These are phyloP conservation scores for Pectinophora gossypiella DNA, from an alignment of 1,140 invertebrate species.

Conservation along the genomic window DNA sequence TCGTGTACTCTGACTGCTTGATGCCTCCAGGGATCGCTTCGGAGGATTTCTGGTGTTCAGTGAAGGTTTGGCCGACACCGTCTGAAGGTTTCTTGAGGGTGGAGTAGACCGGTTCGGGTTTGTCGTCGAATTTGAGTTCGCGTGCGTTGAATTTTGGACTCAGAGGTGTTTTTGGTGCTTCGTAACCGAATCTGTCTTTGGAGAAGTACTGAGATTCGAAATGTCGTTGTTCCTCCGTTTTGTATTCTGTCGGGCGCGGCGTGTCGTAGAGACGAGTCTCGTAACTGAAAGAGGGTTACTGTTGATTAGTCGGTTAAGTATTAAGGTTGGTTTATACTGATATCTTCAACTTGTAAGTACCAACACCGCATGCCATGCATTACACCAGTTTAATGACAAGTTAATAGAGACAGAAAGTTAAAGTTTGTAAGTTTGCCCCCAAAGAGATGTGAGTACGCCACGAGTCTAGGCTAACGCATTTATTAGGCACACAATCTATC, in stretches of 20 bases:
- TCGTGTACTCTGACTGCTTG: conserved; percentile 52
- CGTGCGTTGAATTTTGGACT: conserved; percentile 73
- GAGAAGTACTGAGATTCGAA: conserved; percentile 33
- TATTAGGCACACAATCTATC: too few relatives aligned
- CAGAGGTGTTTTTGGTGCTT: conserved; percentile 54
- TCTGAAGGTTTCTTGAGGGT: conserved; percentile 53
- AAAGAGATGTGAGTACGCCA: too few relatives aligned
- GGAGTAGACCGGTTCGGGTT: conserved; percentile 56
- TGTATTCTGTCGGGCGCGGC: conserved; percentile 56
- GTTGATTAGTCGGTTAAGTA: conserved; percentile 28
- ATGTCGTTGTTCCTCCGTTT: conserved; percentile 42
- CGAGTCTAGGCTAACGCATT: too few relatives aligned
- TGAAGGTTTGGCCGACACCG: conserved; percentile 56
- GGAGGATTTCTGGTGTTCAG: conserved; percentile 57
- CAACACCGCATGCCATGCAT: conserved; percentile 43
- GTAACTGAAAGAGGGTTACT: conserved; percentile 61
- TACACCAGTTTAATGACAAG: conserved; percentile 9
- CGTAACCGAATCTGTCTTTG: conserved; percentile 43
- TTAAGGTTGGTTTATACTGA: background rate
- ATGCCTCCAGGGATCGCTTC: conserved; percentile 60
- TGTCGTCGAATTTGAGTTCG: conserved; percentile 66
- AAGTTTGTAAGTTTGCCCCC: too few relatives aligned
- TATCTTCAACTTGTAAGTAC: conserved; percentile 8
- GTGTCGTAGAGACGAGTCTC: conserved; percentile 72
- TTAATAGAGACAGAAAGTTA: background rate